A percentile compares a stretch with the other conserved stretches of the same genome.
phyloP scores from a whole-genome alignment of 1,140 invertebrate genomes.

The Cyrtorhinus lividipennis region DNA sequence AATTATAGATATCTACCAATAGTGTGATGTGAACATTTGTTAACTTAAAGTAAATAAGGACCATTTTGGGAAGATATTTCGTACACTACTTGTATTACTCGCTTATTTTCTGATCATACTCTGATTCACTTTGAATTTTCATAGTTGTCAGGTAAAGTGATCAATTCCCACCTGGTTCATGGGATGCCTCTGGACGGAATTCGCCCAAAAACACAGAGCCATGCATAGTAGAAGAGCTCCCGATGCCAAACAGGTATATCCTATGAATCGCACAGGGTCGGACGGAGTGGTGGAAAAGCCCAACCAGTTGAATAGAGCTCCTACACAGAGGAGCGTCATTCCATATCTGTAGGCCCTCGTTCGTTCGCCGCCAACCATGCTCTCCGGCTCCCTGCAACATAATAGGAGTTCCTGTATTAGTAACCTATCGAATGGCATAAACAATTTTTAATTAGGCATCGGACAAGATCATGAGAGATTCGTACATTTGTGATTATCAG shows the following conservation, averaged over 20 bases:
- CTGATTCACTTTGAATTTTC: no score
- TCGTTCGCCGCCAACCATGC: slow-evolving; percentile 18
- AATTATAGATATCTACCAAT: no score
- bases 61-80: no score
- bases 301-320: slow-evolving; percentile 62
- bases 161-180: slow-evolving; percentile 17
- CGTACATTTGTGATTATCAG: no score
- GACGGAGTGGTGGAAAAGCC: slow-evolving; percentile 55
- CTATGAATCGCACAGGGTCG: slow-evolving; percentile 46
- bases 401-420: no score
- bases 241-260: slow-evolving; percentile 55
- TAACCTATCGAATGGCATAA: no score
- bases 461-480: no score
- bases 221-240: slow-evolving; percentile 56
- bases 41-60: no score
- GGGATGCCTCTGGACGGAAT: slow-evolving; percentile 19
- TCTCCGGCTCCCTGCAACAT: slow-evolving; percentile 10
- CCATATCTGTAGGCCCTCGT: slow-evolving; percentile 53
- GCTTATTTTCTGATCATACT: no score
- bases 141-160: no score
- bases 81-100: no score
- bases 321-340: slow-evolving; percentile 54
- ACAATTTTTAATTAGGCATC: neutral
- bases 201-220: slow-evolving; percentile 60
- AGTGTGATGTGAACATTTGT: no score